These are phyloP conservation scores for Adrianichthys oophorus DNA, from an alignment of 2,797 vertebrate genomes.

Conservation along the genomic window DNA sequence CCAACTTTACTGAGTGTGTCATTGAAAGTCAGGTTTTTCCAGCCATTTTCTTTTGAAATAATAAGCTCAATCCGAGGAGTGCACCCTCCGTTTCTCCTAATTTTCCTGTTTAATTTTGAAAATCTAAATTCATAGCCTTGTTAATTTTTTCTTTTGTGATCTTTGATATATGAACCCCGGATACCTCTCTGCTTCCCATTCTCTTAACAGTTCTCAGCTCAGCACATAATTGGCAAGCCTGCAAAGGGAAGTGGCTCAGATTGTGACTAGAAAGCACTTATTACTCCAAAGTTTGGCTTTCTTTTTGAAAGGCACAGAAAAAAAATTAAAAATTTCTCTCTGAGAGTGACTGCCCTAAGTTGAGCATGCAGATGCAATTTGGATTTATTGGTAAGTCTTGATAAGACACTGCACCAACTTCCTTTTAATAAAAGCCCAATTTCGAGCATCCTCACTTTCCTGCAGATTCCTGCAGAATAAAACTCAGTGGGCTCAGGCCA, in stretches of 20 bases:
- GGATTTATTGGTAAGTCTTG: background rate
- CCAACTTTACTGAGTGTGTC: too few species aligned
- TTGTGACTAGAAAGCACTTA: too few species aligned
- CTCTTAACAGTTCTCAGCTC: constrained; percentile 1
- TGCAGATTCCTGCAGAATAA: constrained; percentile 6
- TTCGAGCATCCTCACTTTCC: too few species aligned
- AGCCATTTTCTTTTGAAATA: too few species aligned
- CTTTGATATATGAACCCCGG: background rate
- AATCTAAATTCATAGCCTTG: too few species aligned
- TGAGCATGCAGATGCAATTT: background rate
- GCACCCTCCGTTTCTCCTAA: too few species aligned
- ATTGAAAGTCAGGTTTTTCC: too few species aligned
- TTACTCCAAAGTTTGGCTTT: constrained; percentile 5
- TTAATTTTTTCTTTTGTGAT: too few species aligned
- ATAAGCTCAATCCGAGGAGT: too few species aligned
- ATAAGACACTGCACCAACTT: background rate
- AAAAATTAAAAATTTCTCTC: background rate
- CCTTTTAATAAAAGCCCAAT: too few species aligned
- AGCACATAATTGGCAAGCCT: constrained; percentile 5
- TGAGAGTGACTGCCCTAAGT: background rate
- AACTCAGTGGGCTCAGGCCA: constrained; percentile 7
- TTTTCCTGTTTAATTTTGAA: too few species aligned
- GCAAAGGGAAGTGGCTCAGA: constrained; percentile 6
- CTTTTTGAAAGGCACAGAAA: constrained; percentile 1
- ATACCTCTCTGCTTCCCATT: constrained; percentile 7